Conservation (phyloP, 2,113 vertebrate species). For the Notarius lentiginosus region DNA sequence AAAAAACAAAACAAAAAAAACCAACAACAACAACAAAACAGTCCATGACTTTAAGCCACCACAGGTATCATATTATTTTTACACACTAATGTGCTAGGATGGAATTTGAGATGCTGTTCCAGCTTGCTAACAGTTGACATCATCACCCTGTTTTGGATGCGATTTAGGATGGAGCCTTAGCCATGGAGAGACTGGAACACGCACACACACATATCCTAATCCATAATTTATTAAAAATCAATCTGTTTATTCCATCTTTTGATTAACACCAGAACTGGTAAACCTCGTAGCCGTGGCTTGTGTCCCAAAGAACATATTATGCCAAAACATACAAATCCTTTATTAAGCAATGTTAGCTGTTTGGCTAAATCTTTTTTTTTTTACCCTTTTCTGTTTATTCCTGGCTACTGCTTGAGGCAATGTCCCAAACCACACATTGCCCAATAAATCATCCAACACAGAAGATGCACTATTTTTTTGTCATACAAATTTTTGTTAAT, state of each 20-base stretch:
- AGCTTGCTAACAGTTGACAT: neutral
- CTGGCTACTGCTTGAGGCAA: neutral
- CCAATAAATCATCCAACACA: constrained; percentile 1
- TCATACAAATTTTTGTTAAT: neutral
- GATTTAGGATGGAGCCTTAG: neutral
- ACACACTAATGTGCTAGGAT: neutral
- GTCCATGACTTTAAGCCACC: neutral
- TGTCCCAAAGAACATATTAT: neutral
- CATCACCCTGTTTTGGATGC: neutral
- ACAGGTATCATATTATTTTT: neutral
- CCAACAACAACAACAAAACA: neutral
- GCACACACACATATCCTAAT: neutral
- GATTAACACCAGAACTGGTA: neutral
- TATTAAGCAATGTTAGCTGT: neutral
- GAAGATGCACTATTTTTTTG: neutral
- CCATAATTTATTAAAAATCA: neutral
- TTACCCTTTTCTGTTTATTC: neutral
- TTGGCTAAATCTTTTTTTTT: neutral
- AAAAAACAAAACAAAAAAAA: neutral
- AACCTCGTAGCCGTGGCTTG: neutral
- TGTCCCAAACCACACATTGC: neutral
- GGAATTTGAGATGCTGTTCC: neutral
- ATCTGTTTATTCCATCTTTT: neutral
- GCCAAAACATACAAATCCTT: constrained; percentile 2
- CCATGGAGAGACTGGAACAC: neutral